Evolutionary conservation across 1,140 invertebrate genomes (phyloP), one percentile per base, ranked within the genome.

Genomic region (Nilaparvata lugens): DNA sequence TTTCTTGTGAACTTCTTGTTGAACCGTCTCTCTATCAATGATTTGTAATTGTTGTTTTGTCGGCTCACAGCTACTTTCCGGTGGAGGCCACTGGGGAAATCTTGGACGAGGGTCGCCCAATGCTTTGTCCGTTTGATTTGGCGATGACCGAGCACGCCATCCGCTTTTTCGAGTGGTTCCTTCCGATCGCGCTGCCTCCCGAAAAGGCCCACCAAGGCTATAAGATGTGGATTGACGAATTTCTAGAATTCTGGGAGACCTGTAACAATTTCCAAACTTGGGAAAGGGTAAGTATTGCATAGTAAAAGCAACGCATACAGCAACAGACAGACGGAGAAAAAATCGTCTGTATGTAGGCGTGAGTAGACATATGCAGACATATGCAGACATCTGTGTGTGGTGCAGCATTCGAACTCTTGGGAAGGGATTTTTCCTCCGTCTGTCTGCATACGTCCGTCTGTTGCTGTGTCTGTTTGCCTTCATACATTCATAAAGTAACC

Each of bases 221-320:
- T 70, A 74, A 84, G 68, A 73, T 95, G 13, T 96, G 93, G 93
- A 83, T 95, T 64, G 78, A 89, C 55, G 87, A 94, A 68, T 79
- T 94, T 21, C 86, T 92, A 78, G 72, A 75, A n/a, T 71, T 91
- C 7, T 94, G 87, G 86, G 78, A 85, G 61, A 78, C 80, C 6
- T 89, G 83, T 71, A 82, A 85, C 64, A 91, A 88, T 72, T 74
- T 79, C 11, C 79, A 80, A 3, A 70, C 73, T 16, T 91, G 88
- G 81, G 86, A 91, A 74, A 74, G 76, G 67, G 86, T 88, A 76
- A 79, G 79, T 72, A 61, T 21, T 45, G 7, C 25, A 35, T 35
- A n/a, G n/a, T n/a, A n/a, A n/a, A n/a, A n/a, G n/a, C n/a, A n/a
- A n/a, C n/a, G n/a, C n/a, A n/a, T n/a, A n/a, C n/a, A n/a, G n/a